Conservation (phyloP, 2,113 vertebrate genomes). For the Podiceps cristatus region DNA sequence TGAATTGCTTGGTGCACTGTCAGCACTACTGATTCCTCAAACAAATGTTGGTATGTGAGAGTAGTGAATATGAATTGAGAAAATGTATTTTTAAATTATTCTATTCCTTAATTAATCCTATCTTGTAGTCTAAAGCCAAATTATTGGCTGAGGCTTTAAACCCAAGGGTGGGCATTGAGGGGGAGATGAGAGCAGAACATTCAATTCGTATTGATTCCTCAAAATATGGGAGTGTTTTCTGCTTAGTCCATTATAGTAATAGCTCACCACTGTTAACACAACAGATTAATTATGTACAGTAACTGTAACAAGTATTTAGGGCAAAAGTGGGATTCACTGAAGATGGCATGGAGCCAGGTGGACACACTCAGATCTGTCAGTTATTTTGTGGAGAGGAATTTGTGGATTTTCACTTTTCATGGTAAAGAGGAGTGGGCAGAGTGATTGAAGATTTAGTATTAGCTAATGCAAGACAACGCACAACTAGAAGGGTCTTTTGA, state of each 20-base stretch:
- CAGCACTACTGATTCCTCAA: background rate
- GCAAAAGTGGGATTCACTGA: background rate
- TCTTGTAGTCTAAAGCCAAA: background rate
- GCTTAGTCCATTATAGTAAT: background rate
- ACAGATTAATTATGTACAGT: background rate
- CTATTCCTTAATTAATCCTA: background rate
- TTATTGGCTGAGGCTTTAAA: background rate
- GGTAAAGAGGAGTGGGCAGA: background rate
- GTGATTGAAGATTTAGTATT: background rate
- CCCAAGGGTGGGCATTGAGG: fast-evolving
- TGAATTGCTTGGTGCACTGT: background rate
- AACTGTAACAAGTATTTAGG: background rate
- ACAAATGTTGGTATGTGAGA: background rate
- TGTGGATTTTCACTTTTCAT: background rate
- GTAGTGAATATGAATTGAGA: background rate
- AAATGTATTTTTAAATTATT: background rate
- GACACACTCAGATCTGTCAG: background rate
- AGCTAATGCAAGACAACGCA: background rate
- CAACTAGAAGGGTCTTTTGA: background rate
- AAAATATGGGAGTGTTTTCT: background rate
- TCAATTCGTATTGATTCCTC: background rate
- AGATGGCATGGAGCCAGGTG: background rate
- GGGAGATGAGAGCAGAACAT: background rate
- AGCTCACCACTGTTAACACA: background rate
- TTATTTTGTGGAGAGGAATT: background rate